Conservation (phyloP, 2,888 invertebrate species). For the Podabrus alpinus region DNA sequence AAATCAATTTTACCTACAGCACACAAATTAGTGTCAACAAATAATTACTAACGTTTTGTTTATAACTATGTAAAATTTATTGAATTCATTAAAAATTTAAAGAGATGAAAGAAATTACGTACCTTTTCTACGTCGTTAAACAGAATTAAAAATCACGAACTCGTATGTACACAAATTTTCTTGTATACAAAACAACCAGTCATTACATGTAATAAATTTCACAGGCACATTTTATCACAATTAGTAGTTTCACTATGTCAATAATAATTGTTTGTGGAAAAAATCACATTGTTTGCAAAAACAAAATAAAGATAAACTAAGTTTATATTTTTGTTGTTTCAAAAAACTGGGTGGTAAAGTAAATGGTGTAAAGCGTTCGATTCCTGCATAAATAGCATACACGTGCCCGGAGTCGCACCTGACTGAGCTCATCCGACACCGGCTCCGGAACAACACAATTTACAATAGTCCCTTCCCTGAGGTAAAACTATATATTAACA, state of each 20-base stretch:
- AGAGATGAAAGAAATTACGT: not conserved
- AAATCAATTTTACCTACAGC: not conserved
- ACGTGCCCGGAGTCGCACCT: slow-evolving; percentile 34
- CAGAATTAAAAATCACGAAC: not conserved
- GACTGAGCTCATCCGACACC: slow-evolving; percentile 40
- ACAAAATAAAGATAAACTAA: not conserved
- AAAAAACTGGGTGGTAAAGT: not conserved
- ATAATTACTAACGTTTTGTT: not conserved
- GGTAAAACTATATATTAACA: slow-evolving; percentile 26
- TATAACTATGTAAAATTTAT: not conserved
- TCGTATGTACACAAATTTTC: not conserved
- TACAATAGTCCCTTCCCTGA: slow-evolving; percentile 34
- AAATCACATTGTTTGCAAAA: not conserved
- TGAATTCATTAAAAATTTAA: not conserved
- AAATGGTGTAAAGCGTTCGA: not conserved
- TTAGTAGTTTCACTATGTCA: not conserved
- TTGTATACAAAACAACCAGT: not conserved
- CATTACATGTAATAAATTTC: not conserved
- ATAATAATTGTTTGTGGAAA: not conserved
- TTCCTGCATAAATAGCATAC: slow-evolving; percentile 11
- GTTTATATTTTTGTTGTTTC: not conserved
- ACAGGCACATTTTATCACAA: slow-evolving; percentile 1
- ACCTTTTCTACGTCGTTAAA: not conserved
- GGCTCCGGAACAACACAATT: slow-evolving; percentile 36
- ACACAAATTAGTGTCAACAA: not conserved